These are phyloP conservation scores for Dasysyrphus tricinctus DNA, from an alignment of 2,888 invertebrate species.

Conservation along the genomic window DNA sequence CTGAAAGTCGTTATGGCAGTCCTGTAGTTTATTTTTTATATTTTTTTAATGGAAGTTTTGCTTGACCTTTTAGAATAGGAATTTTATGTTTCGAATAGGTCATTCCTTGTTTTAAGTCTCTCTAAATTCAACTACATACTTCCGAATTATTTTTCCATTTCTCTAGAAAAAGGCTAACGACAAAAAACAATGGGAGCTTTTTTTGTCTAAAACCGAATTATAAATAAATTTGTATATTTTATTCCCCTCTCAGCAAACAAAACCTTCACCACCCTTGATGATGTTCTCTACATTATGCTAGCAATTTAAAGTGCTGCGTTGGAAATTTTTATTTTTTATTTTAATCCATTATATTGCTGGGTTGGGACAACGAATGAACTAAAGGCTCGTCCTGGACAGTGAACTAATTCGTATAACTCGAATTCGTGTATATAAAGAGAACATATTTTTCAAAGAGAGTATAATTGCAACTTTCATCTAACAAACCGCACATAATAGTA, in stretches of 20 bases:
- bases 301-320: constrained; percentile 26
- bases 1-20: too few relatives aligned
- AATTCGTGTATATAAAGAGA: constrained; percentile 9
- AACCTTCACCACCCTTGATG: background rate
- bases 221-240: constrained; percentile 25
- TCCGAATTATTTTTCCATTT: background rate
- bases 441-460: constrained; percentile 42
- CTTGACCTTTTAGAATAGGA: background rate
- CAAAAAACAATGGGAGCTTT: background rate
- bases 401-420: constrained; percentile 31
- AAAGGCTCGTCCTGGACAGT: background rate
- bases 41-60: too few relatives aligned
- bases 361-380: background rate
- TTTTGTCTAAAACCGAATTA: background rate
- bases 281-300: background rate
- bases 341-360: background rate
- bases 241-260: background rate
- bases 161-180: background rate
- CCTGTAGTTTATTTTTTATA: too few relatives aligned
- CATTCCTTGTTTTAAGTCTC: background rate
- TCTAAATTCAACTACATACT: constrained; percentile 11
- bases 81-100: background rate
- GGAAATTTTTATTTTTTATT: constrained; percentile 17
- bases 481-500: constrained; percentile 56
- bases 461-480: constrained; percentile 63